phyloP scores from a whole-genome alignment of 2,113 vertebrate genomes.

The Calcarius ornatus region DNA sequence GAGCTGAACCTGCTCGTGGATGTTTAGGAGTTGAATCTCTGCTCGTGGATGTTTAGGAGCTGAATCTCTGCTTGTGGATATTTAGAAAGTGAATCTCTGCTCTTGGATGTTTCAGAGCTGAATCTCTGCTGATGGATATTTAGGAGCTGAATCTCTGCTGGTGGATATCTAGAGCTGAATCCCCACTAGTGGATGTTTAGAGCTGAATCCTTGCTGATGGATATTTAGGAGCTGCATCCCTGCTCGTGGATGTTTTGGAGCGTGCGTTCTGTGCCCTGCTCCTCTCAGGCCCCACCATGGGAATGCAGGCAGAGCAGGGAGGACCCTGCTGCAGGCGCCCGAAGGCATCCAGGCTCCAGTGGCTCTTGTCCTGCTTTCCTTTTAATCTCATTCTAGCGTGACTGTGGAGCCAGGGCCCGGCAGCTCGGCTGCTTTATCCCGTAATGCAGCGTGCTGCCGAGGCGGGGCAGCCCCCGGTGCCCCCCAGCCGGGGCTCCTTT shows the following conservation, averaged over 20 bases:
- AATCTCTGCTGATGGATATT: background rate
- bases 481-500: background rate
- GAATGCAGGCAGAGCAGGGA: background rate
- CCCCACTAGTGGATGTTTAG: background rate
- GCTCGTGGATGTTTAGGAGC: too few species aligned
- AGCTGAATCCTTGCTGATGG: background rate
- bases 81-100: fast-evolving
- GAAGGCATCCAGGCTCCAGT: background rate
- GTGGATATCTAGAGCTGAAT: background rate
- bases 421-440: background rate
- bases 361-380: slow-evolving; percentile 39
- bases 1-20: too few species aligned
- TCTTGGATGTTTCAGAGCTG: background rate
- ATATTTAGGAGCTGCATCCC: background rate
- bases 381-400: slow-evolving; percentile 54
- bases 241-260: background rate
- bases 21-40: too few species aligned
- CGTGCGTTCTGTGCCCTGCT: background rate
- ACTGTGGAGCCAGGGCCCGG: background rate
- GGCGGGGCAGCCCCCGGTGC: background rate
- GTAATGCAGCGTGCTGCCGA: background rate
- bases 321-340: slow-evolving; percentile 11
- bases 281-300: background rate
- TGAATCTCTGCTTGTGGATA: too few species aligned
- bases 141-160: background rate